These are phyloP conservation scores for Dinomys branickii DNA, from an alignment of 2,113 vertebrate genomes.

Conservation along the genomic window DNA sequence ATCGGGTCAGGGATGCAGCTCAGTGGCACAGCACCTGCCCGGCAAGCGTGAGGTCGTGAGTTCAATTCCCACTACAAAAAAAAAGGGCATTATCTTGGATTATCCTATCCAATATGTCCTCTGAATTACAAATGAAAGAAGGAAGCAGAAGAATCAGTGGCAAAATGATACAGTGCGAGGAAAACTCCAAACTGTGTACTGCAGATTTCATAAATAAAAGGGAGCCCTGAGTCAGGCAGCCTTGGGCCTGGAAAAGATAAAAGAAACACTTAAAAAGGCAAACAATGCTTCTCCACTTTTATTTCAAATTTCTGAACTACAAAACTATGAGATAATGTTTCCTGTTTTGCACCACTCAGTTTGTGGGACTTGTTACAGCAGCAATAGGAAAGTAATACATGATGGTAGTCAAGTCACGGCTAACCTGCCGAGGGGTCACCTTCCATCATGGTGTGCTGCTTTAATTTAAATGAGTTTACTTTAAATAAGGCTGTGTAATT, in stretches of 20 bases:
- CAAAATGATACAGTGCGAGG: not conserved
- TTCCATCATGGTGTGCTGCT: slow-evolving; percentile 7
- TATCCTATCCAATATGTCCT: not conserved
- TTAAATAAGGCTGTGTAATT: not conserved
- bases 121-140: not conserved
- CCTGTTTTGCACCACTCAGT: not conserved
- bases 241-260: not conserved
- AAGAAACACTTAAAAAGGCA: not conserved
- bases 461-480: slow-evolving; percentile 37
- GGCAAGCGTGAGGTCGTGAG: too few relatives aligned
- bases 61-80: too few relatives aligned
- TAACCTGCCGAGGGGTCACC: not conserved
- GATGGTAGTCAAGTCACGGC: not conserved
- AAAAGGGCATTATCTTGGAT: not conserved
- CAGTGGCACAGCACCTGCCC: too few relatives aligned
- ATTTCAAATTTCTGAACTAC: not conserved
- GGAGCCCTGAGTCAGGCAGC: not conserved
- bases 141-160: not conserved
- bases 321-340: not conserved
- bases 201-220: not conserved
- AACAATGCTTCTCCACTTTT: not conserved
- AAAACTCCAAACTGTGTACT: not conserved
- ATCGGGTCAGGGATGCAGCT: not conserved
- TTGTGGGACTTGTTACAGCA: not conserved
- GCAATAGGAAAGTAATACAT: not conserved